Evolutionary conservation across 1,140 invertebrate genomes (phyloP), one percentile per base, ranked within the genome.

Genomic region (Centruroides vittatus): DNA sequence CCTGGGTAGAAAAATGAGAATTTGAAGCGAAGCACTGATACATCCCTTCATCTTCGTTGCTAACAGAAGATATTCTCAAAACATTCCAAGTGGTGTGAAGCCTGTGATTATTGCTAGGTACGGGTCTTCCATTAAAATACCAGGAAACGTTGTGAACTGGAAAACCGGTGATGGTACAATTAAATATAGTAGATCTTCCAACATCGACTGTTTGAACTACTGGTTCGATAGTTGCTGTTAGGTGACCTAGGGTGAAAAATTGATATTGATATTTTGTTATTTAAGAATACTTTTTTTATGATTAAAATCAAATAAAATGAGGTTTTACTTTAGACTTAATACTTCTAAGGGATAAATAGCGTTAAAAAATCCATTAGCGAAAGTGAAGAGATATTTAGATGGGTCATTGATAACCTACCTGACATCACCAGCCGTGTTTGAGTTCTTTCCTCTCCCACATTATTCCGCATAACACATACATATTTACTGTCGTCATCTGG

Each of bases 1-100:
- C 86, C 71, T 90, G 86, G n/a, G 84, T 85, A 76, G 91, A 87
- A 70, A 91, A 86, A 73, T 84, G 86, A 62, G 89, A 85, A 67
- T 90, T 89, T 65, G 81, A 84, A 4, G 86, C 88, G 64, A 90
- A 85, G 72, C 92, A 96, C 66, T 92, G 89, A 75, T 92, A 95
- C 79, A 91, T 85, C 3, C 89, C 89, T 63, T 85, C 80, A 72
- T 92, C 88, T 57, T 86, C 82, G 63, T 83, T 82, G 36, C 82
- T 81, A 12, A 89, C 79, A 9, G 83, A 80, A 23, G 79, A 78
- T 65, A 93, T 82, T 66, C 79, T 79, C 62, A 88, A 66, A 0
- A 68, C 68, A 41, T 73, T 60, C 3, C 49, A 51, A 3, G 60
- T 55, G 2, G 59, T 35, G 0, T 61, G 56, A 3, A 55, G 41